A percentile compares a stretch with the other conserved stretches of the same genome.
These are phyloP conservation scores for Leptodactylus fuscus DNA, from an alignment of 2,113 vertebrate species.

Conservation along the genomic window DNA sequence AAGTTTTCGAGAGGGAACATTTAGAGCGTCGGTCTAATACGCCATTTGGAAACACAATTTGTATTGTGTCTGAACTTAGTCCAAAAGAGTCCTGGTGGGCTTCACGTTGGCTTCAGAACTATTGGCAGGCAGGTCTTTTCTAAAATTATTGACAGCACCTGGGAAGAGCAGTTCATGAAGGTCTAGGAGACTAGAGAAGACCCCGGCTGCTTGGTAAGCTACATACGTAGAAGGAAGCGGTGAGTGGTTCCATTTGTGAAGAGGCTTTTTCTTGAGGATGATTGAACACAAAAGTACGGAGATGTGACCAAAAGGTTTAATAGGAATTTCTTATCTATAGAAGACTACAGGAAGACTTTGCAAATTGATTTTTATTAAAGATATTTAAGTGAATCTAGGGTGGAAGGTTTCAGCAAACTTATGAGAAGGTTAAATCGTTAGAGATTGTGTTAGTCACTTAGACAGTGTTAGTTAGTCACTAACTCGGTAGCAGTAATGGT, in stretches of 20 bases:
- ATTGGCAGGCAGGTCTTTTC: background rate
- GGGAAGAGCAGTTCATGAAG: conserved; percentile 2
- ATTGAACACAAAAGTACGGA: background rate
- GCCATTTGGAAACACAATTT: background rate
- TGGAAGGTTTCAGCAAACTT: too few relatives aligned
- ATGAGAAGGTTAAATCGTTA: too few relatives aligned
- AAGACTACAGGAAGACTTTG: background rate
- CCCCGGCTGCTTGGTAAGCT: background rate
- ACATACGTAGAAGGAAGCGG: background rate
- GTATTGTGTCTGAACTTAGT: background rate
- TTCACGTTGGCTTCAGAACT: conserved; percentile 5
- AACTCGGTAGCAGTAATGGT: too few relatives aligned
- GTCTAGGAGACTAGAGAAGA: background rate
- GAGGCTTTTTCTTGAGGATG: background rate
- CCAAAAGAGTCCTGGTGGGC: conserved; percentile 21
- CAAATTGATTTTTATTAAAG: background rate
- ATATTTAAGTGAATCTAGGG: too few relatives aligned
- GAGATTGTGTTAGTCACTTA: too few relatives aligned
- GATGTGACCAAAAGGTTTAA: background rate
- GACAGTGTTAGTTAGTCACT: too few relatives aligned
- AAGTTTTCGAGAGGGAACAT: background rate
- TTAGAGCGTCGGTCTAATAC: background rate
- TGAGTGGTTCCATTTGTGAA: background rate
- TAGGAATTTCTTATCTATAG: background rate
- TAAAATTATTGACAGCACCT: background rate